A percentile compares a stretch with the other conserved stretches of the same genome.
phyloP scores from a whole-genome alignment of 2,888 invertebrate species.

The Acanthacorydalis orientalis region DNA sequence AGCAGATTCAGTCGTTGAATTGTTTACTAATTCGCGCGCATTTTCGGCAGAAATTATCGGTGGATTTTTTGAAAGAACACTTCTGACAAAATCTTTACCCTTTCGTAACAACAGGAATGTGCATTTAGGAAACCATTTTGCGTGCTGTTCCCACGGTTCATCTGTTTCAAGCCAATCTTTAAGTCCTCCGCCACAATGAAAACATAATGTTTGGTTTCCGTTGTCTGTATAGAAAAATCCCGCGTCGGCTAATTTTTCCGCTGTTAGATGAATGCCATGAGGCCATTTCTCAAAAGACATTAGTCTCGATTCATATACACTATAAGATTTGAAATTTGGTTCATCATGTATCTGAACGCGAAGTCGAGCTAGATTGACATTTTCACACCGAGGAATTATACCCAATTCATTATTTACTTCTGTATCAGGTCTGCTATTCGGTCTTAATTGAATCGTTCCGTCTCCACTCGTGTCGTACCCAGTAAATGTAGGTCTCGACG shows the following conservation, averaged over 20 bases:
- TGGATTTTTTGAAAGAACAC: constrained; percentile 33
- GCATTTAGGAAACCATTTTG: constrained; percentile 82
- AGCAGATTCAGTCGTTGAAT: background rate
- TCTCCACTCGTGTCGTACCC: constrained; percentile 22
- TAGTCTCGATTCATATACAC: constrained; percentile 49
- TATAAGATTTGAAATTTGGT: constrained; percentile 43
- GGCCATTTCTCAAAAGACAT: constrained; percentile 70
- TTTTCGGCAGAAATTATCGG: constrained; percentile 25
- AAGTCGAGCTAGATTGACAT: constrained; percentile 14
- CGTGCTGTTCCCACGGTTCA: constrained; percentile 90
- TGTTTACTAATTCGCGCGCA: background rate
- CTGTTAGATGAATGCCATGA: constrained; percentile 58
- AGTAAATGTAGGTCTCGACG: constrained; percentile 22
- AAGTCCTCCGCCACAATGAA: constrained; percentile 84
- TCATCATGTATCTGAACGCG: constrained; percentile 16
- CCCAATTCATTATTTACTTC: constrained; percentile 17
- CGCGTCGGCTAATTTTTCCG: constrained; percentile 66
- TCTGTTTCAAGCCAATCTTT: constrained; percentile 87
- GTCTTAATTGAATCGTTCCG: constrained; percentile 22
- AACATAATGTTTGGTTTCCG: constrained; percentile 82
- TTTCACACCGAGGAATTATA: constrained; percentile 11
- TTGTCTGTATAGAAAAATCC: constrained; percentile 86
- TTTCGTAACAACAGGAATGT: constrained; percentile 65
- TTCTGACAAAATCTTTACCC: constrained; percentile 60
- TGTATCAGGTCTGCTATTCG: constrained; percentile 22